A percentile compares a stretch with the other conserved stretches of the same genome.
These are phyloP conservation scores for Chrysogorgia sp. DNA, from an alignment of 92 coral and sea anemone genomes.

Conservation along the genomic window DNA sequence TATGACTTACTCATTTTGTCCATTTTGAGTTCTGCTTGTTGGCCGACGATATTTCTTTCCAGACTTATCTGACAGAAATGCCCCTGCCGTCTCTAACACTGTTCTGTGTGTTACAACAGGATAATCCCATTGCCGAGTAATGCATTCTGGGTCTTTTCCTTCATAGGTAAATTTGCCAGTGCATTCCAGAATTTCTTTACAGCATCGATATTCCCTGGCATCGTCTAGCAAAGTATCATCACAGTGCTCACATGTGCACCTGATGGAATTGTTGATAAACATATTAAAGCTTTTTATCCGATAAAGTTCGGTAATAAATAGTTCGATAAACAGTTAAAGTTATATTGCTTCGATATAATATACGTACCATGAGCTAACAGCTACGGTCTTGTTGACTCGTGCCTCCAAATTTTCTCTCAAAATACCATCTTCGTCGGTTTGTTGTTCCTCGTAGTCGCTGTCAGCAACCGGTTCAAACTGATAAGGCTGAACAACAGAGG, in stretches of 20 bases:
- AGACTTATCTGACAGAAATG: background rate
- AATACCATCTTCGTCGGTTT: slow-evolving; percentile 36
- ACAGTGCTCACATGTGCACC: slow-evolving; percentile 26
- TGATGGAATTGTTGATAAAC: background rate
- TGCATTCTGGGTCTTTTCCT: slow-evolving; percentile 13
- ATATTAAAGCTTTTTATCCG: too few relatives aligned
- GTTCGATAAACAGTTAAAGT: background rate
- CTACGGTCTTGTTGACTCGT: slow-evolving; percentile 9
- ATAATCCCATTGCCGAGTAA: slow-evolving; percentile 24
- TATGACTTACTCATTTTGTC: slow-evolving; percentile 10
- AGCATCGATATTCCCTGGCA: slow-evolving; percentile 23
- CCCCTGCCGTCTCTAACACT: slow-evolving; percentile 19
- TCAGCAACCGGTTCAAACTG: slow-evolving; percentile 23
- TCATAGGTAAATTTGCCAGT: slow-evolving; percentile 26
- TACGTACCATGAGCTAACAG: slow-evolving; percentile 32
- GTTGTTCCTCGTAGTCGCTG: slow-evolving; percentile 30
- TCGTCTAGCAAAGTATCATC: slow-evolving; percentile 11
- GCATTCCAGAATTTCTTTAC: slow-evolving; percentile 28
- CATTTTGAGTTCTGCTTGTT: background rate
- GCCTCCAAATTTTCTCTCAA: slow-evolving; percentile 17
- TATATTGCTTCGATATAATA: too few relatives aligned
- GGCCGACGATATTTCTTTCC: slow-evolving; percentile 15
- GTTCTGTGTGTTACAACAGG: slow-evolving; percentile 12
- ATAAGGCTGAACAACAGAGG: slow-evolving; percentile 29
- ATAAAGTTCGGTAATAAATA: background rate